Evolutionary conservation across 2,888 invertebrate species (phyloP), one percentile per base, ranked within the genome.

Genomic region (Lasius fuliginosus): DNA sequence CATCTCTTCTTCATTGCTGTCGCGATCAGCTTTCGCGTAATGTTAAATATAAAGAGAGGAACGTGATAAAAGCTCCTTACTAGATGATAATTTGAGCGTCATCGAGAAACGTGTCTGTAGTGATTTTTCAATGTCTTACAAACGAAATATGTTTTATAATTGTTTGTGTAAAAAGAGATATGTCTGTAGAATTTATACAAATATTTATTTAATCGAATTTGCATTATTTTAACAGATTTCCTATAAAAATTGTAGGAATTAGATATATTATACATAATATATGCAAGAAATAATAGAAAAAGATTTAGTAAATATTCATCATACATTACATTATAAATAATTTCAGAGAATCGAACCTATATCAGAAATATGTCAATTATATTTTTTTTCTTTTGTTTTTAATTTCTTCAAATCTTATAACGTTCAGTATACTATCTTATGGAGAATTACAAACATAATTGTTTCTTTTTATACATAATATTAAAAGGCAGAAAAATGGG

Each of bases 21-120:
- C 30, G n/a, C 23, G 69, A 68, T 69, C 58, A 71, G 18, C n/a
- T 81, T 46, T 71, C 46, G 36, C 12, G 18, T 60, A 12, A 36
- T 71, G n/a, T 60, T 71, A 33, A 60, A 69, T n/a, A 71, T 36
- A 36, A 5, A 5, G 9, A 46, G 60, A 60, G 53, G 30, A 46
- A 27, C n/a, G 60, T 46, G 60, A 81, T 62, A 81, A 71, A 60
- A 81, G 36, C 18, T 40, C n/a, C 11, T 23, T 79, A 60, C 8
- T 1, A 12, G 0, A 46, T 36, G 46, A 62, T 71, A 49, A 71
- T 18, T n/a, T 46, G n/a, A 69, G 18, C 6, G 11, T 3, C 4
- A 23, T 12, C n/a, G 36, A 69, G 23, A 23, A 68, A 58, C n/a
- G 18, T 77, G 1, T 53, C 18, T n/a, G 3, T 27, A 11, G 1